Evolutionary conservation across 2,113 vertebrate species (phyloP).

Genomic region (Pantherophis guttatus): DNA sequence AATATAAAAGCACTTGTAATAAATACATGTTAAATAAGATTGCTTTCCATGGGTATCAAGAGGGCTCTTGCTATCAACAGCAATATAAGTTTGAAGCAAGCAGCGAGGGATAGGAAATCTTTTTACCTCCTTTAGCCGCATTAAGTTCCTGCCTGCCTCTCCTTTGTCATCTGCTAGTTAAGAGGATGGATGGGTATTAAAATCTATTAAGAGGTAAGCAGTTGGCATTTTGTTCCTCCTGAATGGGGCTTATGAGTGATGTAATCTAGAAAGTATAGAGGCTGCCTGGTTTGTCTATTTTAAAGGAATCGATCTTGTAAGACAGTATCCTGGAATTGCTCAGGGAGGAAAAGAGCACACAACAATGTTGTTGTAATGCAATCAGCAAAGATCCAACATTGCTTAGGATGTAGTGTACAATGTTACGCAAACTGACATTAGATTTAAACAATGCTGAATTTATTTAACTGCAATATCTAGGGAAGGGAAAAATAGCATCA

Average conservation of each 20-base stretch:
- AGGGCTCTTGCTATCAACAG: neutral
- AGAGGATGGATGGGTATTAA: neutral
- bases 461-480: conserved; percentile 16
- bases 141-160: neutral
- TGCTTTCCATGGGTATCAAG: neutral
- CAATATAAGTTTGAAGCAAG: neutral
- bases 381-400: neutral
- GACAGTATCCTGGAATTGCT: neutral
- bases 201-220: neutral
- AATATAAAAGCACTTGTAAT: neutral
- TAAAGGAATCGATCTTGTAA: neutral
- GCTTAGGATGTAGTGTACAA: neutral
- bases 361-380: neutral
- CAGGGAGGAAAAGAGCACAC: neutral
- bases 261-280: neutral
- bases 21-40: neutral
- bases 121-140: neutral
- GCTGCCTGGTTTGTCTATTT: neutral
- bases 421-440: neutral
- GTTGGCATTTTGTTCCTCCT: neutral
- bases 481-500: conserved; percentile 30
- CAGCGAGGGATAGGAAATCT: neutral
- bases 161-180: neutral
- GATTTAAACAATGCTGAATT: conserved; percentile 29
- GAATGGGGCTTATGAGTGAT: neutral